phyloP scores from a whole-genome alignment of 2,888 invertebrate species.

The Pteria penguin region DNA sequence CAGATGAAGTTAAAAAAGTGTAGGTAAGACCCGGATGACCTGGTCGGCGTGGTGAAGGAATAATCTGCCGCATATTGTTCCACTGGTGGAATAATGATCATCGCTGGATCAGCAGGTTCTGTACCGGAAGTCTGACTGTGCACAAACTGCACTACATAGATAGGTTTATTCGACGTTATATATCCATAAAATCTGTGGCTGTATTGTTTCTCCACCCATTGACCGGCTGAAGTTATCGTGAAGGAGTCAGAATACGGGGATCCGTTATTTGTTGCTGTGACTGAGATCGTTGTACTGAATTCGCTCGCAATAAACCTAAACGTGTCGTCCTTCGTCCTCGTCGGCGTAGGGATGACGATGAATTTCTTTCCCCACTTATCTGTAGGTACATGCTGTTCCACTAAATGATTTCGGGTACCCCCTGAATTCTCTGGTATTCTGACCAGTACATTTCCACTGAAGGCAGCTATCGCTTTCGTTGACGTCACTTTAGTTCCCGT shows the following conservation, averaged over 20 bases:
- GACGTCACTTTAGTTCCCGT: slow-evolving; percentile 63
- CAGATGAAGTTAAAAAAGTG: slow-evolving; percentile 54
- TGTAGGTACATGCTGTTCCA: slow-evolving; percentile 63
- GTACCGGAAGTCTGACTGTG: slow-evolving; percentile 50
- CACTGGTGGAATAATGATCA: slow-evolving; percentile 65
- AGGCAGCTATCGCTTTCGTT: slow-evolving; percentile 61
- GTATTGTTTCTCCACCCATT: slow-evolving; percentile 34
- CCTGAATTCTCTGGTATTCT: slow-evolving; percentile 35
- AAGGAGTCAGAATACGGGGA: not conserved
- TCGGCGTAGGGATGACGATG: slow-evolving; percentile 62
- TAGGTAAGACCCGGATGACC: slow-evolving; percentile 25
- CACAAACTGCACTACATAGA: slow-evolving; percentile 60
- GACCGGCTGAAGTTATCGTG: slow-evolving; percentile 33
- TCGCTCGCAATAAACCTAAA: slow-evolving; percentile 9
- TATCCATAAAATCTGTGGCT: slow-evolving; percentile 40
- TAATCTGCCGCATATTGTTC: slow-evolving; percentile 60
- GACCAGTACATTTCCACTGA: slow-evolving; percentile 62
- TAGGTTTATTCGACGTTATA: slow-evolving; percentile 49
- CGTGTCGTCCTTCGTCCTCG: slow-evolving; percentile 39
- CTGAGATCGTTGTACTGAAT: not conserved
- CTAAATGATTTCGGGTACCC: slow-evolving; percentile 48
- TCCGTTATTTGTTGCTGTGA: slow-evolving; percentile 15
- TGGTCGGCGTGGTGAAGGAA: slow-evolving; percentile 58
- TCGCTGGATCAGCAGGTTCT: slow-evolving; percentile 62
- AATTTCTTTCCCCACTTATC: slow-evolving; percentile 68